Percentiles rank a stretch among this genome's conserved stretches.
Evolutionary conservation across 2,797 vertebrate genomes (phyloP).

Genomic region (Hipposideros larvatus): DNA sequence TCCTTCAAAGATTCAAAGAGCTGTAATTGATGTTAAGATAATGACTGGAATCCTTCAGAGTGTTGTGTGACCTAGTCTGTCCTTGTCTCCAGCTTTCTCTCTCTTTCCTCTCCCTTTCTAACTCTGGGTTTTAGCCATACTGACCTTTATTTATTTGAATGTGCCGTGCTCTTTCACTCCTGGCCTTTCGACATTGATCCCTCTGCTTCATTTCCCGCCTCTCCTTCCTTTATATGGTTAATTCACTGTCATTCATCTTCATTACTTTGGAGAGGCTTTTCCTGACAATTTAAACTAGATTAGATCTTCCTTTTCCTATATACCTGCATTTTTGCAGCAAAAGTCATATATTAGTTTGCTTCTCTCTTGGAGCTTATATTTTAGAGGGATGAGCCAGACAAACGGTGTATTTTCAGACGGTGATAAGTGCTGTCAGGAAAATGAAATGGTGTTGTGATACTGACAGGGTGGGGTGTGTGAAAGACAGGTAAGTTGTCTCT

Average conservation of each 20-base stretch:
- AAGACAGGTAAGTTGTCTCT: neutral
- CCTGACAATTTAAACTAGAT: neutral
- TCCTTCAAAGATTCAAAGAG: neutral
- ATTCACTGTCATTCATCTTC: neutral
- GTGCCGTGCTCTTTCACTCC: neutral
- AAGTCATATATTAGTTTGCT: neutral
- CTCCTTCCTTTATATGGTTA: neutral
- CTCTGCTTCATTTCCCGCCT: neutral
- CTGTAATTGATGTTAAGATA: neutral
- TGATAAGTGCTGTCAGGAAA: neutral
- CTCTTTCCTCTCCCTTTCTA: neutral
- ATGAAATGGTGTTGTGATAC: neutral
- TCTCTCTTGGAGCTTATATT: neutral
- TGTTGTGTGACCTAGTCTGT: neutral
- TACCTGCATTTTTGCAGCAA: neutral
- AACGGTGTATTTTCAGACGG: neutral
- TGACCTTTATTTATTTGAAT: neutral
- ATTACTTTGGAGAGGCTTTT: slow-evolving; percentile 19
- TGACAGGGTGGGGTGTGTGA: neutral
- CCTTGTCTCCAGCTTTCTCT: neutral
- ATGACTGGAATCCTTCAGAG: neutral
- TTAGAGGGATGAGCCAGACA: neutral
- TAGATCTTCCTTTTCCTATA: neutral
- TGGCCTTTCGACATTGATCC: neutral
- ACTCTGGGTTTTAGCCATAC: neutral